Evolutionary conservation across 2,888 invertebrate species (phyloP), one percentile per base, ranked within the genome.

Genomic region (Agrenia bidenticulata): DNA sequence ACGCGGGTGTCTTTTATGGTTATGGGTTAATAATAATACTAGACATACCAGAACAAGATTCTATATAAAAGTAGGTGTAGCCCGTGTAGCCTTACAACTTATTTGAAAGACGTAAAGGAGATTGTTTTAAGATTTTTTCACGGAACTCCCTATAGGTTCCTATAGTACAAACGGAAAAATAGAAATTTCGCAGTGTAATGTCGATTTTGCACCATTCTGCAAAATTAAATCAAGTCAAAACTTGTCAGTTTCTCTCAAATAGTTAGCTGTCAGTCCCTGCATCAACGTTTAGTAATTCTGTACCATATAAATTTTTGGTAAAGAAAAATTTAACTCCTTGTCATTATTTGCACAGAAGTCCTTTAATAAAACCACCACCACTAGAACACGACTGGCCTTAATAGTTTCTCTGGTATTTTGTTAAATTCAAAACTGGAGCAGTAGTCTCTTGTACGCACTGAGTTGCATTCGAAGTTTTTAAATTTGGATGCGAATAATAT

Each of bases 161-260:
- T 17, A 5, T 15, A 45, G 15, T 45, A 4, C 4, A 45, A 11
- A 45, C 19, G 45, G 45, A 45, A 45, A 32, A 45, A 45, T 45
- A 45, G 45, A 45, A 45, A 45, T 45, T 45, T 45, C 45, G 45
- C 45, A 45, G 45, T 15, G n/a, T 45, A 45, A 45, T 45, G 45
- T 17, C 45, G 45, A 45, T 45, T 45, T 45, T 45, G 15, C 45
- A 45, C 45, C 5, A 15, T 5, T 5, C 19, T 45, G 39, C 15
- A 39, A 39, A 11, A 39, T 11, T 39, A 39, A 39, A 11, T 39
- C 15, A 11, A 11, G 15, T 39, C 15, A 7, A 11, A 7, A 39
- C 39, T 39, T 39, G 39, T 39, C 39, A 39, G 7, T 39, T 39
- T 7, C 15, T 39, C 39, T n/a, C n/a, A n/a, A n/a, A n/a, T n/a